Evolutionary conservation across 2,797 vertebrate species (phyloP), one percentile per base, ranked within the genome.

Genomic region (Glossophaga mutica): DNA sequence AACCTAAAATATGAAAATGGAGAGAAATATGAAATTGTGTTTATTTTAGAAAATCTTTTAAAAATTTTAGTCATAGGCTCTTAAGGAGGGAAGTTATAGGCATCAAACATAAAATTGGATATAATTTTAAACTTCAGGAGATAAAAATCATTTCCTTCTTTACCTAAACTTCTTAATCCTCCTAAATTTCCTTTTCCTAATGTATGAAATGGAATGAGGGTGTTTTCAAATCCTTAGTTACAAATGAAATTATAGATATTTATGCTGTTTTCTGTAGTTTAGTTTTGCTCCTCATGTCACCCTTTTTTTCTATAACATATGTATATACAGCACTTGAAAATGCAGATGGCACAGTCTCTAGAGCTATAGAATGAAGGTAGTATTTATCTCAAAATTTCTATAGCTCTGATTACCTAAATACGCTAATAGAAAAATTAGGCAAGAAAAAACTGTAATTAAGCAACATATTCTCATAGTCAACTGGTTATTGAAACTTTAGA

Each of bases 341-440:
- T 91, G 87, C 96, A 97, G 97, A 96, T 97, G 92, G 92, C 19
- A 92, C 57, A 62, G n/a, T 90, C 48, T 97, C 77, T 62, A 87
- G 34, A 92, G 95, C 67, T 96, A 74, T 93, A 96, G 89, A 97
- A 82, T 71, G 92, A 98, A 98, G 93, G 91, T 97, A 79, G 83
- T 94, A 95, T 92, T 97, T 98, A 97, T 97, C 95, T 96, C 88
- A 34, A 59, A 94, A 87, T 97, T 94, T 98, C 95, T 96, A 91
- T 95, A 91, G 88, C 95, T 96, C 90, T 98, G 96, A 97, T 96
- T 97, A 95, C 71, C 95, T 95, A 97, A 96, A 96, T 95, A 97
- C 16, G 46, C 90, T 97, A 97, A 97, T 97, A 95, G 95, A 87
- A 96, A 97, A 97, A 97, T 97, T 95, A 76, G 37, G 32, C 89